Conservation (phyloP, 2,113 vertebrate species). For the Pipa parva region DNA sequence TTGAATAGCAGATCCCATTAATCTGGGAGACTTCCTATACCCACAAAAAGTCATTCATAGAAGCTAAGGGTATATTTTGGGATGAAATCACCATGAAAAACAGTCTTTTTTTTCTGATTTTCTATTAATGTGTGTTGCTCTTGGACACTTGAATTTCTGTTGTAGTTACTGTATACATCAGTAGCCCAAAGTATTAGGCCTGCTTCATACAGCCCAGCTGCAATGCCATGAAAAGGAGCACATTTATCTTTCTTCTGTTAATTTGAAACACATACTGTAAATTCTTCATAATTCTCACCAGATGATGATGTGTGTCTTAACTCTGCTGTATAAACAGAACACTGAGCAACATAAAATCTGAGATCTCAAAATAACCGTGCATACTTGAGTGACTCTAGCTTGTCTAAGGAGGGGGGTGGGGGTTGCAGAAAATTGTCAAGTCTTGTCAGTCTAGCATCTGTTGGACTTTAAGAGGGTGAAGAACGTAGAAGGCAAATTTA, state of each 20-base stretch:
- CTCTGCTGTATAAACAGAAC: slow-evolving; percentile 25
- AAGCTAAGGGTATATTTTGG: slow-evolving; percentile 49
- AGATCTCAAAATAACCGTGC: slow-evolving; percentile 25
- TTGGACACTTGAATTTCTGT: slow-evolving; percentile 3
- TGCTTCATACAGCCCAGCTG: slow-evolving; percentile 24
- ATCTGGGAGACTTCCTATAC: slow-evolving; percentile 53
- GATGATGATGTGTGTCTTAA: slow-evolving; percentile 20
- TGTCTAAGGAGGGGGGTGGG: slow-evolving; percentile 2
- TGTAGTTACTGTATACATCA: slow-evolving; percentile 11
- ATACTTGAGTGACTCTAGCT: slow-evolving; percentile 20
- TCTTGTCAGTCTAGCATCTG: slow-evolving; percentile 7
- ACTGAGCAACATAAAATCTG: slow-evolving; percentile 22
- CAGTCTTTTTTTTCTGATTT: neutral
- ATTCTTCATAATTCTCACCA: slow-evolving; percentile 17
- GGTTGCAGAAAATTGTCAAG: slow-evolving; percentile 12
- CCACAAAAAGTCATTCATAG: slow-evolving; percentile 44
- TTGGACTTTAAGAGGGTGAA: neutral
- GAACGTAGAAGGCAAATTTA: neutral
- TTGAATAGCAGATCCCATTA: slow-evolving; percentile 42
- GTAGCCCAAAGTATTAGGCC: slow-evolving; percentile 16
- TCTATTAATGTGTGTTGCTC: slow-evolving; percentile 8
- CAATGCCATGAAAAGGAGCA: slow-evolving; percentile 2
- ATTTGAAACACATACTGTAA: slow-evolving; percentile 28
- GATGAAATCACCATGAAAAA: slow-evolving; percentile 13
- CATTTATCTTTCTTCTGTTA: slow-evolving; percentile 33